Percentiles rank a stretch among this genome's conserved stretches.
phyloP scores from a whole-genome alignment of 2,888 invertebrate species.

The Lathronympha strigana region DNA sequence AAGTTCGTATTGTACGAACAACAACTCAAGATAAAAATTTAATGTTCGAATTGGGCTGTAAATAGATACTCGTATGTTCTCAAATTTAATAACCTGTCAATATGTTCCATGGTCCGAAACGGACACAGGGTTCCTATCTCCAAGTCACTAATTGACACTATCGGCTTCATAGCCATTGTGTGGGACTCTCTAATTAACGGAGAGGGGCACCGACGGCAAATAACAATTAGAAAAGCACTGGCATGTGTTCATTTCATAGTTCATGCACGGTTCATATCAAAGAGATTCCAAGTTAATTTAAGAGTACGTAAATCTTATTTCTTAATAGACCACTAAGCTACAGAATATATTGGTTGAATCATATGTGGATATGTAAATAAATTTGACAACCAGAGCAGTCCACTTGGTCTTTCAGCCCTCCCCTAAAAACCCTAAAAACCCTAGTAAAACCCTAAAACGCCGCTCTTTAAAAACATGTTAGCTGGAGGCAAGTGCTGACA shows the following conservation, averaged over 20 bases:
- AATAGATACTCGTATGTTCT: slow-evolving; percentile 53
- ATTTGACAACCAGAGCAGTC: too few species aligned
- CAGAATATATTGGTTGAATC: not conserved
- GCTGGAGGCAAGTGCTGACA: too few species aligned
- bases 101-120: slow-evolving; percentile 60
- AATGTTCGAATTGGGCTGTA: too few species aligned
- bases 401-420: too few species aligned
- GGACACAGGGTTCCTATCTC: slow-evolving; percentile 59
- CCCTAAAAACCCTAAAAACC: too few species aligned
- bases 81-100: slow-evolving; percentile 62
- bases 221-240: slow-evolving; percentile 62
- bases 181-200: slow-evolving; percentile 71
- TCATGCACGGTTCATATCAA: not conserved
- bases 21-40: too few species aligned
- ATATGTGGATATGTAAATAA: not conserved
- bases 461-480: too few species aligned
- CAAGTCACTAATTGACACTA: slow-evolving; percentile 71
- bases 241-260: slow-evolving; percentile 32
- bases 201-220: slow-evolving; percentile 57
- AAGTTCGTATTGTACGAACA: not conserved
- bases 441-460: too few species aligned
- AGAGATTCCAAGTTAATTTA: not conserved
- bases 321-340: not conserved
- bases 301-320: not conserved
- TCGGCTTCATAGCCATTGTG: slow-evolving; percentile 68